Evolutionary conservation across 2,797 vertebrate species (phyloP).

Genomic region (Percopsis omiscomaycus): DNA sequence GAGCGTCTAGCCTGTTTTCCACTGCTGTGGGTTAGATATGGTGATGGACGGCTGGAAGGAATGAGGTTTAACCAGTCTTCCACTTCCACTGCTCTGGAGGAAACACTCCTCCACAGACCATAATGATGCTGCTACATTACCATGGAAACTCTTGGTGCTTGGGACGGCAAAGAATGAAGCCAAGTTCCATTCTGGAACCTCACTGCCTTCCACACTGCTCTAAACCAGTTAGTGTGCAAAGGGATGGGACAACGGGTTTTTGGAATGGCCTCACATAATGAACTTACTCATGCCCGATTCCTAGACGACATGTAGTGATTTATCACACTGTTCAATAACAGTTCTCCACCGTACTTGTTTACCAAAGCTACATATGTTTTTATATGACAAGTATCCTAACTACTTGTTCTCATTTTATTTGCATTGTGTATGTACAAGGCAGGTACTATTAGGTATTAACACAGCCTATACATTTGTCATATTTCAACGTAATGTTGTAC

Average conservation of each 20-base stretch:
- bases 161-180: conserved; percentile 49
- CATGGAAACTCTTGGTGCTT: conserved; percentile 74
- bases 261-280: conserved; percentile 57
- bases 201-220: conserved; percentile 62
- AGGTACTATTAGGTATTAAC: conserved; percentile 76
- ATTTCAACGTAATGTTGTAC: conserved; percentile 73
- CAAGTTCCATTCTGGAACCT: conserved; percentile 44
- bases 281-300: conserved; percentile 54
- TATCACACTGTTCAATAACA: conserved; percentile 72
- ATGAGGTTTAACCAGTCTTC: conserved; percentile 72
- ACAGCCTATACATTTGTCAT: conserved; percentile 70
- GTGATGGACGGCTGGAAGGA: conserved; percentile 80
- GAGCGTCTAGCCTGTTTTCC: conserved; percentile 74
- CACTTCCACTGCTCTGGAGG: conserved; percentile 67
- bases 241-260: conserved; percentile 42
- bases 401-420: conserved; percentile 82
- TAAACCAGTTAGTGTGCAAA: conserved; percentile 51
- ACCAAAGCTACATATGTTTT: conserved; percentile 90
- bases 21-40: conserved; percentile 74
- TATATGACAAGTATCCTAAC: conserved; percentile 82
- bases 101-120: conserved; percentile 69
- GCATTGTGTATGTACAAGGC: conserved; percentile 73
- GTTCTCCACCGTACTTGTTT: conserved; percentile 76
- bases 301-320: conserved; percentile 62
- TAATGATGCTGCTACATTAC: conserved; percentile 78